phyloP scores from a whole-genome alignment of 2,888 invertebrate genomes.

The Anarsia innoxiella region DNA sequence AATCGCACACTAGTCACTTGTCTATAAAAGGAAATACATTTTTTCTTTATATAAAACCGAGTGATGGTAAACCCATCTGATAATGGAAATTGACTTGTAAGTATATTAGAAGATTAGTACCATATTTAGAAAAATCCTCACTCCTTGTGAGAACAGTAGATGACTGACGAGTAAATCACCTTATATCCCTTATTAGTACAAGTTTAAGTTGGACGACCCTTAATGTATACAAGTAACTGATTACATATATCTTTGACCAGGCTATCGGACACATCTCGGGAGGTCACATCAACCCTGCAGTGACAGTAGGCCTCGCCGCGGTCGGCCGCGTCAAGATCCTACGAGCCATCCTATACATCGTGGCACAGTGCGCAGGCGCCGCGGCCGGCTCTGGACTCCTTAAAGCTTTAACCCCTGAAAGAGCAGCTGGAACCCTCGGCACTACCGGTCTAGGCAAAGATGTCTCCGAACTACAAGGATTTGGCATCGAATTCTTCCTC shows the following conservation, averaged over 20 bases:
- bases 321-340: slow-evolving; percentile 85
- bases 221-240: not conserved
- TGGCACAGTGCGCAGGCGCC: slow-evolving; percentile 89
- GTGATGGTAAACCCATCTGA: no score
- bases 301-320: slow-evolving; percentile 86
- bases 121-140: no score
- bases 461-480: slow-evolving; percentile 84
- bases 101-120: no score
- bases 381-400: slow-evolving; percentile 85
- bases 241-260: slow-evolving; percentile 51
- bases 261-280: slow-evolving; percentile 91
- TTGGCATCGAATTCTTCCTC: slow-evolving; percentile 93
- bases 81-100: no score
- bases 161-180: no score
- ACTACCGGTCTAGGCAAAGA: slow-evolving; percentile 78
- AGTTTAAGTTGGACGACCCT: no score
- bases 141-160: no score
- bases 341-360: slow-evolving; percentile 85
- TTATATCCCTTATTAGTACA: no score
- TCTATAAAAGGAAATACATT: not conserved
- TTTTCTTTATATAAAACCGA: no score
- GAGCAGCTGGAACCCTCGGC: slow-evolving; percentile 78
- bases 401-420: slow-evolving; percentile 81
- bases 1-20: not conserved
- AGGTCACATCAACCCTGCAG: slow-evolving; percentile 95